Evolutionary conservation across 2,888 invertebrate species (phyloP), one percentile per base, ranked within the genome.

Genomic region (Cheilosia impressa): DNA sequence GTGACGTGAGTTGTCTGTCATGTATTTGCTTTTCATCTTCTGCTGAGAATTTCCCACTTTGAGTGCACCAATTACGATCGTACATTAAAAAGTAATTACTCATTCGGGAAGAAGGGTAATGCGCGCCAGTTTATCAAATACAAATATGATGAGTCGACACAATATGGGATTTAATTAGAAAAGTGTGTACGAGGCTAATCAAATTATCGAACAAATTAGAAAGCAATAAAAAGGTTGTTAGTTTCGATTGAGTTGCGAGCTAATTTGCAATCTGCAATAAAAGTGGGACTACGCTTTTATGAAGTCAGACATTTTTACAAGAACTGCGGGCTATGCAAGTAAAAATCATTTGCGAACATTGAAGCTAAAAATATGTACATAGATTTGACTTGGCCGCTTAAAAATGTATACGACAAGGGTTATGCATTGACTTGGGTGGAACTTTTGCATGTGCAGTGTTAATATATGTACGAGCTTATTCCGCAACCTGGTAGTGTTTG

Each of bases 141-240:
- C 4, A 75, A 84, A 17, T 43, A 62, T 53, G 69, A 65, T 41
- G 65, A 63, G 62, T 43, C 50, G 77, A 72, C 82, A 81, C 57
- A 69, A 69, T 58, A 72, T 66, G 71, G 41, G 65, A 84, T 80
- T 80, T 84, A 84, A 84, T 84, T 80, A 84, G 80, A 17, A 84
- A 84, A 84, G 50, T 80, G 55, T 80, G 71, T 71, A 55, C 63
- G 31, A 43, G 53, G 53, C 41, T 80, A 83, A 82, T 87, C 66
- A 88, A 87, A 85, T 88, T 84, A 85, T 87, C 52, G 81, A 87
- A 84, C 87, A 88, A 34, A 81, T 88, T 88, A 84, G 60, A 79
- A 88, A 88, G 85, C 83, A 75, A 87, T 88, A 83, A 84, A 87
- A 80, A 87, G 76, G 73, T 73, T 88, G 19, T 65, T 75, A 75